Percentiles rank a stretch among this genome's conserved stretches.
phyloP scores from a whole-genome alignment of 2,888 invertebrate species.

The Tenthredo scrophulariae region DNA sequence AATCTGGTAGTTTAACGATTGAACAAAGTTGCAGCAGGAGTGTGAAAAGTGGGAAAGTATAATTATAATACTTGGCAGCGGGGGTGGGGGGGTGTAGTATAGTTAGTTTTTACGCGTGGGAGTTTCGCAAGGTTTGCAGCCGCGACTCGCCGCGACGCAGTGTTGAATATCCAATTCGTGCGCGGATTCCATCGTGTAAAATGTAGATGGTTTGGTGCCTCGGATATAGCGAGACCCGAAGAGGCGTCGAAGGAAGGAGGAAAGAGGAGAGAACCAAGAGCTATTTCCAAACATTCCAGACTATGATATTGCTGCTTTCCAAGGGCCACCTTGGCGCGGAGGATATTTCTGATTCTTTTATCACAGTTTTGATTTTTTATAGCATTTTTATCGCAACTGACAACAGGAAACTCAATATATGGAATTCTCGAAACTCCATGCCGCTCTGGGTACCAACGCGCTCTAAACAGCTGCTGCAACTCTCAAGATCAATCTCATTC shows the following conservation, averaged over 20 bases:
- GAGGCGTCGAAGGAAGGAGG: constrained; percentile 45
- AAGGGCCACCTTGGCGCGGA: constrained; percentile 59
- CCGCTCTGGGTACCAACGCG: not conserved
- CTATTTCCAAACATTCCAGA: constrained; percentile 74
- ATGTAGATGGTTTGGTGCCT: constrained; percentile 35
- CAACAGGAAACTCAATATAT: constrained; percentile 31
- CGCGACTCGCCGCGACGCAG: not conserved
- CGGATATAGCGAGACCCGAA: not conserved
- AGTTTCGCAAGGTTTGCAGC: constrained; percentile 10
- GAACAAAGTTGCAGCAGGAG: not conserved
- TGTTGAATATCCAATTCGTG: constrained; percentile 29
- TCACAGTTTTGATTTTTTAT: constrained; percentile 40
- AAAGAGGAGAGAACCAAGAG: constrained; percentile 60
- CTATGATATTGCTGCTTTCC: constrained; percentile 74
- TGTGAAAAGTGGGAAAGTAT: constrained; percentile 21
- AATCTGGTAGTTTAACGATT: not conserved
- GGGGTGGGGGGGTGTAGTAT: constrained; percentile 11
- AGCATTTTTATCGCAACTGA: constrained; percentile 32
- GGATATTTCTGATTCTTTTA: constrained; percentile 63
- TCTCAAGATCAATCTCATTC: not conserved
- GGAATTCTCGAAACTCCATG: not conserved
- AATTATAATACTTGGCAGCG: constrained; percentile 7
- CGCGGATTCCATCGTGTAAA: constrained; percentile 32
- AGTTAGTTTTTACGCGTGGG: constrained; percentile 50
- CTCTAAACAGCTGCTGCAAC: not conserved